Conservation (phyloP, 2,797 vertebrate genomes). For the Tragelaphus oryx region DNA sequence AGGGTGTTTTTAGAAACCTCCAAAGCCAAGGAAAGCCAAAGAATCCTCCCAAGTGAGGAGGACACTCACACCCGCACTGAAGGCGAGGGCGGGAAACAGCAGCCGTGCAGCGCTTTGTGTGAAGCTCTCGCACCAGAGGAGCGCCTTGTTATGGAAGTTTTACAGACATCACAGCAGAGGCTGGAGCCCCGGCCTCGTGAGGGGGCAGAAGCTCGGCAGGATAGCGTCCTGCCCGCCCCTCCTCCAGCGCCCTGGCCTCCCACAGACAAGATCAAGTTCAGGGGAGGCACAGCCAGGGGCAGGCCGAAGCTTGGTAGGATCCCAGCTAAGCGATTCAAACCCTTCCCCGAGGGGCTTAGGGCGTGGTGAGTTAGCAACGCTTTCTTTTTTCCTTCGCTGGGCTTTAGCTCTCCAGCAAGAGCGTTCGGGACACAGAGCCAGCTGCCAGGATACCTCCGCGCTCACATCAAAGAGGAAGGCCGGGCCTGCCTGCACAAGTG, state of each 20-base stretch:
- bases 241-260: neutral
- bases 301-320: neutral
- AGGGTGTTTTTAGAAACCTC: neutral
- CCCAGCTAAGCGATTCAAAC: neutral
- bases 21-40: neutral
- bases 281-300: neutral
- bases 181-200: neutral
- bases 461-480: slow-evolving; percentile 23
- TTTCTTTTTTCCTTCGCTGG: neutral
- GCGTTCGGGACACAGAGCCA: neutral
- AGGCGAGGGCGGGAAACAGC: neutral
- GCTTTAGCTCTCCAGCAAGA: neutral
- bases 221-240: neutral
- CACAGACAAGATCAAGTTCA: too few relatives aligned
- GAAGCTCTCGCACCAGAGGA: neutral
- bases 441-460: neutral
- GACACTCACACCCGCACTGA: rapidly evolving
- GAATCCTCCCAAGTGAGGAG: neutral
- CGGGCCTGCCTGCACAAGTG: slow-evolving; percentile 22
- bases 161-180: neutral
- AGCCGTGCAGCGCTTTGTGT: rapidly evolving
- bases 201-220: rapidly evolving
- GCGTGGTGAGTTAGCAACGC: neutral
- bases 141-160: rapidly evolving
- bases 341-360: neutral